Percentiles rank a stretch among this genome's conserved stretches.
Evolutionary conservation across 2,888 invertebrate genomes (phyloP).

Genomic region (Campopleginae sp.): DNA sequence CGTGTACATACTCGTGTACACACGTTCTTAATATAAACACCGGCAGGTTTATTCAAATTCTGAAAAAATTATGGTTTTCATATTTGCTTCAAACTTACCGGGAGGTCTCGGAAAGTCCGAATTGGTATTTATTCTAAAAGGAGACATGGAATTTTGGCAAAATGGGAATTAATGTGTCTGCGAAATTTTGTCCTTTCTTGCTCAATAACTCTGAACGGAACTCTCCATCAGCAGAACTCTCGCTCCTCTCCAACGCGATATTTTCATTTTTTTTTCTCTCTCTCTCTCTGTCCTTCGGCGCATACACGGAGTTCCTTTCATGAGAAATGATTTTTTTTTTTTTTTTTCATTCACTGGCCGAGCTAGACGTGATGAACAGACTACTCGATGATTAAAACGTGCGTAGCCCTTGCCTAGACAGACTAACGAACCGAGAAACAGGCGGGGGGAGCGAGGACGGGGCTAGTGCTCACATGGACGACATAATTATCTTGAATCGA

Average conservation of each 20-base stretch:
- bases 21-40: neutral
- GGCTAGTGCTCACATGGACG: conserved; percentile 32
- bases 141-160: neutral
- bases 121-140: neutral
- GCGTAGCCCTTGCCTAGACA: neutral
- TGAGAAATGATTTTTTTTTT: neutral
- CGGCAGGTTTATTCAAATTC: neutral
- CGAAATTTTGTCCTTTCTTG: neutral
- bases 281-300: neutral
- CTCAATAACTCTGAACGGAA: neutral
- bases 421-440: neutral
- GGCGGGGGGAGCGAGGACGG: neutral
- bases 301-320: neutral
- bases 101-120: neutral
- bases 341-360: neutral
- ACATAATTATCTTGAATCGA: conserved; percentile 72
- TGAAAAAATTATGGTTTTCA: neutral
- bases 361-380: neutral
- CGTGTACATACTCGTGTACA: neutral
- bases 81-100: neutral
- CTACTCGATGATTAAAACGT: neutral
- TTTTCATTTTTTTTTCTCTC: neutral
- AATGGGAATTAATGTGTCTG: neutral
- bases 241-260: neutral
- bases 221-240: neutral